Conservation (phyloP, 2,888 invertebrate genomes). For the Rhagophthalmus giganteus region DNA sequence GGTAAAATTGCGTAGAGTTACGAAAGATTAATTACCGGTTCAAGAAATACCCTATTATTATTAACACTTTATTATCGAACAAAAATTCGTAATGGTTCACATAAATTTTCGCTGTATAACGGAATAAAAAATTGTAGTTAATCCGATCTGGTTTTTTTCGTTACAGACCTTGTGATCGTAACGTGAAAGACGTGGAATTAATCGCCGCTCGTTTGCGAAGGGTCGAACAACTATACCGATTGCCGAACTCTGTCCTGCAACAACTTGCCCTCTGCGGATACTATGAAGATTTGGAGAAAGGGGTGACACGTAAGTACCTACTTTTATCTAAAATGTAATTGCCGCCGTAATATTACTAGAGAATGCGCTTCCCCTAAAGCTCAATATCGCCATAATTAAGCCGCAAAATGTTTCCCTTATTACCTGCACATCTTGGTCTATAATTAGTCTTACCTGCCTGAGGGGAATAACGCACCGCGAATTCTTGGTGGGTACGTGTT, state of each 20-base stretch:
- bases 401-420: constrained; percentile 19
- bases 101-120: too few species aligned
- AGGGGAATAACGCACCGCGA: constrained; percentile 20
- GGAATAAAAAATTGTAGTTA: too few species aligned
- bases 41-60: too few species aligned
- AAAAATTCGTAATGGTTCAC: too few species aligned
- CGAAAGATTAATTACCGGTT: too few species aligned
- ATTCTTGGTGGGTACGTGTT: constrained; percentile 8
- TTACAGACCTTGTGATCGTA: constrained; percentile 72
- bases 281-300: constrained; percentile 77
- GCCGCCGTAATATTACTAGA: too few species aligned
- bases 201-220: constrained; percentile 68
- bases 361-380: too few species aligned
- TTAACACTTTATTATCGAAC: too few species aligned
- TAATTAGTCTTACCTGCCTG: constrained; percentile 17
- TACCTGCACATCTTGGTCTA: constrained; percentile 13
- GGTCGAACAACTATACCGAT: constrained; percentile 64
- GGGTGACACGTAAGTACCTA: constrained; percentile 77
- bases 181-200: constrained; percentile 71
- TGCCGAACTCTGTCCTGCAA: constrained; percentile 70
- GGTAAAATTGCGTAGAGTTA: too few species aligned
- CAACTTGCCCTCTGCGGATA: constrained; percentile 76
- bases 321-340: too few species aligned
- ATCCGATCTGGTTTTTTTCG: too few species aligned
- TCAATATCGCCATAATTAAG: constrained; percentile 1